Evolutionary conservation across 1,140 invertebrate species (phyloP).

Genomic region (Leguminivora glycinivorella): DNA sequence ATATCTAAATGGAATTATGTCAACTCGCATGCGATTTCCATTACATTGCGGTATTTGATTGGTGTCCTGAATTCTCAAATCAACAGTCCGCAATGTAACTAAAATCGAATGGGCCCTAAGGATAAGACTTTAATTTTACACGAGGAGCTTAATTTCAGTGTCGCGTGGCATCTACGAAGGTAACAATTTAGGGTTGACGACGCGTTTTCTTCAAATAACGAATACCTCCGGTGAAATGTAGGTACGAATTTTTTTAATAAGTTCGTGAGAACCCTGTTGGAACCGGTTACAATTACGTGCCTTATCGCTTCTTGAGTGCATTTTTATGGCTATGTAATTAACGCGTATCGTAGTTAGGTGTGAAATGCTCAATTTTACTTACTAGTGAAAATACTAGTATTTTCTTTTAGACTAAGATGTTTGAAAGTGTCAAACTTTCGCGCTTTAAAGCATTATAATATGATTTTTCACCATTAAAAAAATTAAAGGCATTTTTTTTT

Average conservation of each 20-base stretch:
- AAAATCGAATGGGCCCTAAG: too few relatives aligned
- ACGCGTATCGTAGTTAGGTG: neutral
- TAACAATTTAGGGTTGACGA: neutral
- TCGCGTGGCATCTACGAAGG: neutral
- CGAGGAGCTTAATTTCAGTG: neutral
- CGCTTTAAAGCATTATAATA: too few relatives aligned
- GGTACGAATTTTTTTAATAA: constrained; percentile 3
- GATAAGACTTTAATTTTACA: neutral
- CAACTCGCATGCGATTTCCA: too few relatives aligned
- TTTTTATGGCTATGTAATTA: constrained; percentile 5
- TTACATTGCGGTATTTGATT: too few relatives aligned
- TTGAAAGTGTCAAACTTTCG: neutral
- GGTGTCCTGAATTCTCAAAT: too few relatives aligned
- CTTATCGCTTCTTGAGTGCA: constrained; percentile 6
- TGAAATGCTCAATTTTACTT: constrained; percentile 2
- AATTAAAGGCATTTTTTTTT: too few relatives aligned
- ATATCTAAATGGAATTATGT: too few relatives aligned
- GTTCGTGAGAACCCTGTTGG: neutral
- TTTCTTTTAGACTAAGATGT: neutral
- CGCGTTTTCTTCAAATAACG: neutral
- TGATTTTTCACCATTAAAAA: too few relatives aligned
- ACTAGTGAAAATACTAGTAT: neutral
- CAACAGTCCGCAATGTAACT: too few relatives aligned
- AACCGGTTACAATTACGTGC: neutral
- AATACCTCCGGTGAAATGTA: neutral